These are phyloP conservation scores for Agrypnia vestita DNA, from an alignment of 1,140 invertebrate genomes.

Conservation along the genomic window DNA sequence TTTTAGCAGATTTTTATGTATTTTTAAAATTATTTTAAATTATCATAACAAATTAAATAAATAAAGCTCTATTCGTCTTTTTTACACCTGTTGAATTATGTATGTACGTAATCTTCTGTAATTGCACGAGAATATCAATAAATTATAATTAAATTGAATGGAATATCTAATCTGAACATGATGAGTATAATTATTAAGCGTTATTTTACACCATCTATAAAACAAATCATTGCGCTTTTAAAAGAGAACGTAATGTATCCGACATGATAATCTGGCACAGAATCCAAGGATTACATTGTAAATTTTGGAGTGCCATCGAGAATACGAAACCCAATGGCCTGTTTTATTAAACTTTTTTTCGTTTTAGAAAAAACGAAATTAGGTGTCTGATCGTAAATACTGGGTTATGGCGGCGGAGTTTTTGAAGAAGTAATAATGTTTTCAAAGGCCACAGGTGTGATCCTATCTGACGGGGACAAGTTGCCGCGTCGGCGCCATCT, in stretches of 20 bases:
- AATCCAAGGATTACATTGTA: not conserved
- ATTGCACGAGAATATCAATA: too few relatives aligned
- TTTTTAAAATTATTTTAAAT: too few relatives aligned
- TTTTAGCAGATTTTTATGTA: too few relatives aligned
- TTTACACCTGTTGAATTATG: too few relatives aligned
- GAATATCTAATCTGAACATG: too few relatives aligned
- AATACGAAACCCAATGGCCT: not conserved
- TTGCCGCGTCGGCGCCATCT: too few relatives aligned
- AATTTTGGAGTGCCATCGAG: not conserved
- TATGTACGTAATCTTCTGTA: too few relatives aligned
- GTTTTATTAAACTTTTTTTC: not conserved
- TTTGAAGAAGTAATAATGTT: conserved; percentile 29
- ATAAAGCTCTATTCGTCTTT: too few relatives aligned
- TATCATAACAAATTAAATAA: too few relatives aligned
- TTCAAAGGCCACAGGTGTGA: too few relatives aligned
- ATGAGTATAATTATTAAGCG: not conserved
- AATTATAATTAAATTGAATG: too few relatives aligned
- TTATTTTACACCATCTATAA: not conserved
- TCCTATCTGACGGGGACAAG: too few relatives aligned
- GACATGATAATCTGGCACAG: not conserved
- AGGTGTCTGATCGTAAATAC: conserved; percentile 18
- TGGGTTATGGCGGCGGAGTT: conserved; percentile 18
- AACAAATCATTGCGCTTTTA: not conserved
- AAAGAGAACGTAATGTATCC: not conserved
- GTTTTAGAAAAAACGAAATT: not conserved